Conservation (phyloP, 2,888 invertebrate genomes). For the Drosophila setosimentum region DNA sequence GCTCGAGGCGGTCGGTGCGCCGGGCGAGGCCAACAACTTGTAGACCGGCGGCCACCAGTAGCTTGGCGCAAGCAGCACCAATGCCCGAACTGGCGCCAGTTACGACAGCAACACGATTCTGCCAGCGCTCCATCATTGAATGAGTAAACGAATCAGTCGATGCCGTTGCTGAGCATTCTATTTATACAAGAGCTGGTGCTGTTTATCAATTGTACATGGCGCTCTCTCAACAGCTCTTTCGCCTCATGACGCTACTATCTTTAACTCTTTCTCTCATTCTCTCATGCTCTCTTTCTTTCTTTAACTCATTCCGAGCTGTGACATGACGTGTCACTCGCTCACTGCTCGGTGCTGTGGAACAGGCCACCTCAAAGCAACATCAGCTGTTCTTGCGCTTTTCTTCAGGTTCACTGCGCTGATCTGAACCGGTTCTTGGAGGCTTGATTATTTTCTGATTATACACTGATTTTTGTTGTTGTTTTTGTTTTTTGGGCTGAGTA, state of each 20-base stretch:
- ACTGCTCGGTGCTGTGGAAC: slow-evolving; percentile 50
- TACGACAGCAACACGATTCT: slow-evolving; percentile 87
- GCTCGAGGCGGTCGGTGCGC: slow-evolving; percentile 73
- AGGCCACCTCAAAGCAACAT: slow-evolving; percentile 45
- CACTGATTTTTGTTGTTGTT: not conserved
- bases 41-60: slow-evolving; percentile 86
- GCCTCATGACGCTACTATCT: not conserved
- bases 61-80: slow-evolving; percentile 86
- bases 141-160: slow-evolving; percentile 3
- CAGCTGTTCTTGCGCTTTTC: slow-evolving; percentile 17
- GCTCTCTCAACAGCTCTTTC: not conserved
- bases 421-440: slow-evolving; percentile 15
- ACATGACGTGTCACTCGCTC: slow-evolving; percentile 49
- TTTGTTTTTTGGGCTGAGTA: slow-evolving; percentile 22
- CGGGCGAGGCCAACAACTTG: slow-evolving; percentile 87
- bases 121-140: slow-evolving; percentile 81
- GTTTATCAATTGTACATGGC: slow-evolving; percentile 28
- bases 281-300: not conserved
- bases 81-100: slow-evolving; percentile 89
- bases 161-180: not conserved
- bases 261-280: not conserved
- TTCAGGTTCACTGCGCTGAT: slow-evolving; percentile 17
- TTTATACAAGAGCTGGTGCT: slow-evolving; percentile 21
- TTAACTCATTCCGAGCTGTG: not conserved
- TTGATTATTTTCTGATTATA: not conserved